Conservation (phyloP, 1,140 invertebrate genomes). For the Cydia splendana region DNA sequence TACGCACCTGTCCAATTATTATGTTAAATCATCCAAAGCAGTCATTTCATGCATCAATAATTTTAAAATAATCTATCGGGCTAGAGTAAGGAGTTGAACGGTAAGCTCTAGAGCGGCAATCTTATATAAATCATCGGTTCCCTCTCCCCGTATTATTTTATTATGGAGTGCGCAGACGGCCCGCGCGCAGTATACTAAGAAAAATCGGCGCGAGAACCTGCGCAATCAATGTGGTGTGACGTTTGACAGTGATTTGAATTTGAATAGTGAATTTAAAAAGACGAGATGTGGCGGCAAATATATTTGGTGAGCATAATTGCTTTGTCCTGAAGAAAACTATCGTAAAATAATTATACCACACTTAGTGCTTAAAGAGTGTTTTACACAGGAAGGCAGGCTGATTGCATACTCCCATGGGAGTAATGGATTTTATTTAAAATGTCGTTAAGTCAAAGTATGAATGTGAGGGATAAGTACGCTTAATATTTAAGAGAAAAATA, state of each 20-base stretch:
- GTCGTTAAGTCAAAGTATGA: background rate
- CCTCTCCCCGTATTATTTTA: constrained; percentile 58
- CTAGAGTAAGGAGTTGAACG: constrained; percentile 14
- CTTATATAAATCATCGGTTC: constrained; percentile 65
- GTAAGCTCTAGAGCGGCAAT: constrained; percentile 53
- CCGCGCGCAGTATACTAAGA: constrained; percentile 48
- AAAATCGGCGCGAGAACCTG: constrained; percentile 39
- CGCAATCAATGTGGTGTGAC: constrained; percentile 37
- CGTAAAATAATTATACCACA: no score
- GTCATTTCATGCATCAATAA: constrained; percentile 58
- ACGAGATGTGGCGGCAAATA: constrained; percentile 43
- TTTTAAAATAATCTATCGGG: constrained; percentile 51
- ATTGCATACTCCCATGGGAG: constrained; percentile 9
- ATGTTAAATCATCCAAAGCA: constrained; percentile 38
- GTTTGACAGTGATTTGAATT: background rate
- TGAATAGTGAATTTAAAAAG: background rate
- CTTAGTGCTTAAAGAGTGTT: no score
- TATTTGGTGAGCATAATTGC: constrained; percentile 39
- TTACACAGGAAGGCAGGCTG: no score
- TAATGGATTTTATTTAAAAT: background rate
- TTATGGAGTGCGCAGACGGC: constrained; percentile 48
- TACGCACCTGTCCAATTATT: constrained; percentile 37
- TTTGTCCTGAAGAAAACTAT: background rate
- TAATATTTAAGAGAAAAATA: no score
- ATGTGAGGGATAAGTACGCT: no score